Evolutionary conservation across 2,797 vertebrate genomes (phyloP).

Genomic region (Danio choprae): DNA sequence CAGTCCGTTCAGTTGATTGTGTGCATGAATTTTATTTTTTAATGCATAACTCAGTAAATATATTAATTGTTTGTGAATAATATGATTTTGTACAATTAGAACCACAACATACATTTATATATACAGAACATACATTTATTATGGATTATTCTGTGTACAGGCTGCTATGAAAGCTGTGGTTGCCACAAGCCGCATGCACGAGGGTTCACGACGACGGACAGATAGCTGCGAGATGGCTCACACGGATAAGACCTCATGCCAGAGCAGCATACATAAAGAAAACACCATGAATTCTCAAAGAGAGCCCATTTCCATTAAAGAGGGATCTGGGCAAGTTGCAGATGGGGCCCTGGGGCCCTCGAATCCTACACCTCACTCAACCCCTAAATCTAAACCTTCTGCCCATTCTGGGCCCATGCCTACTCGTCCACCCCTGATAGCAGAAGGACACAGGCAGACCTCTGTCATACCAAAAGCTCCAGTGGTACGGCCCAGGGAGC

Average conservation of each 20-base stretch:
- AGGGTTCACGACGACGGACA: conserved; percentile 78
- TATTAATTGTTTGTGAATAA: no score
- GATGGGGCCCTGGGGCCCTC: conserved; percentile 51
- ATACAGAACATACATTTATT: neutral
- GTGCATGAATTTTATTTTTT: no score
- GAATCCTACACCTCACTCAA: conserved; percentile 52
- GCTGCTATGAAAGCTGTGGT: conserved; percentile 92
- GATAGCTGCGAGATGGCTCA: conserved; percentile 76
- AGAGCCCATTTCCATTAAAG: conserved; percentile 42
- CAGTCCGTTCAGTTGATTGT: no score
- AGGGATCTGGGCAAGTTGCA: conserved; percentile 47
- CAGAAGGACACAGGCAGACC: conserved; percentile 70
- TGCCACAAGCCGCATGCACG: conserved; percentile 87
- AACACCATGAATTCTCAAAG: conserved; percentile 64
- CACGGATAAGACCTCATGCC: conserved; percentile 67
- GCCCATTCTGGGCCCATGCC: conserved; percentile 43
- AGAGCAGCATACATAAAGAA: conserved; percentile 77
- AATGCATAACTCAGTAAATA: no score
- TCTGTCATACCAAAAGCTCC: conserved; percentile 71
- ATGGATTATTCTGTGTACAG: conserved; percentile 66
- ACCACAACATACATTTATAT: neutral
- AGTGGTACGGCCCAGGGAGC: conserved; percentile 67
- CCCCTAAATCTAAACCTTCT: conserved; percentile 64
- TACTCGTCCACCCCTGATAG: conserved; percentile 74
- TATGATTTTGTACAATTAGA: no score